Percentiles rank a stretch among this genome's conserved stretches.
These are phyloP conservation scores for Pemphigus obesinymphae DNA, from an alignment of 1,140 invertebrate genomes.

Conservation along the genomic window DNA sequence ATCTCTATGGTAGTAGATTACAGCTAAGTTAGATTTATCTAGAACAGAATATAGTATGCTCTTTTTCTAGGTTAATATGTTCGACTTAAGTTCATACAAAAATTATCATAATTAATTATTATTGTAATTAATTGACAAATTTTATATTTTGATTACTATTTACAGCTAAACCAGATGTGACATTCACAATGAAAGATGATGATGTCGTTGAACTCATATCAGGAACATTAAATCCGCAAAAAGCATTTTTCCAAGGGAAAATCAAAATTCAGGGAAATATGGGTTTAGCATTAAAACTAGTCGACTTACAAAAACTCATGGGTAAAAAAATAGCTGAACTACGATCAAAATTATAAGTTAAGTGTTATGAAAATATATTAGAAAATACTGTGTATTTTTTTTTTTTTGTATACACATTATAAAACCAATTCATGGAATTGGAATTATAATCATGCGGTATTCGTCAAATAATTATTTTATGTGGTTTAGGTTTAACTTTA, in stretches of 20 bases:
- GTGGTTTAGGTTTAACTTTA: background rate
- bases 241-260: constrained; percentile 97
- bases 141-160: constrained; percentile 28
- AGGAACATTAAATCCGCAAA: constrained; percentile 88
- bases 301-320: constrained; percentile 73
- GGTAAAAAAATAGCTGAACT: constrained; percentile 67
- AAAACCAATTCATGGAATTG: background rate
- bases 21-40: no score
- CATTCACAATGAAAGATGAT: constrained; percentile 78
- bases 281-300: constrained; percentile 90
- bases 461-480: background rate
- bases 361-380: background rate
- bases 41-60: no score
- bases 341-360: constrained; percentile 66
- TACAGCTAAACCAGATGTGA: constrained; percentile 83
- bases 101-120: no score
- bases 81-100: no score
- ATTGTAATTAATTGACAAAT: background rate
- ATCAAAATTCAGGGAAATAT: constrained; percentile 94
- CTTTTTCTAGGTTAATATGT: no score
- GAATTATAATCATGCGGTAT: background rate
- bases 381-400: background rate
- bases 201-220: constrained; percentile 81
- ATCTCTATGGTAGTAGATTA: no score
- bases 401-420: background rate